Conservation (phyloP, 2,113 vertebrate species). For the Crotophaga sulcirostris region DNA sequence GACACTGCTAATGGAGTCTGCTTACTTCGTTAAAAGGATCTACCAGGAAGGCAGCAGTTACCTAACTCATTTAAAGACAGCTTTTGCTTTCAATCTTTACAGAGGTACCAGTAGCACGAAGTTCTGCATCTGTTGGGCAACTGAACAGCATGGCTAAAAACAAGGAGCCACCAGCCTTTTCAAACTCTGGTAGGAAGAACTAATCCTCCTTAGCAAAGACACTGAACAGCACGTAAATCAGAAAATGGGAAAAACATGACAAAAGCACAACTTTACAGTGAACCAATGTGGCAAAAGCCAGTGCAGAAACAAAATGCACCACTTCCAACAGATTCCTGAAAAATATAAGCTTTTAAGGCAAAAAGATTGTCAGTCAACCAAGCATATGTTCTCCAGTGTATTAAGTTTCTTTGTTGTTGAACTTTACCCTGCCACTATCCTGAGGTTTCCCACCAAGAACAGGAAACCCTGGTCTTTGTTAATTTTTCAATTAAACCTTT, state of each 20-base stretch:
- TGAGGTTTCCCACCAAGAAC: not conserved
- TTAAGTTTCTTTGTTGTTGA: conserved; percentile 19
- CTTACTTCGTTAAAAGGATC: not conserved
- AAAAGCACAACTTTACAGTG: not conserved
- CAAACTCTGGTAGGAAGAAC: not conserved
- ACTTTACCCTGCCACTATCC: not conserved
- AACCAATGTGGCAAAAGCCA: not conserved
- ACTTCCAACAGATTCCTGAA: not conserved
- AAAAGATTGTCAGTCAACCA: not conserved
- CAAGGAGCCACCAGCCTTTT: not conserved
- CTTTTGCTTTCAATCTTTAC: not conserved
- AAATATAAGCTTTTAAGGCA: not conserved
- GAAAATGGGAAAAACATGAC: not conserved
- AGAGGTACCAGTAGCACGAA: not conserved
- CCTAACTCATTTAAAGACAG: conserved; percentile 1
- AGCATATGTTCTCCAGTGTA: not conserved
- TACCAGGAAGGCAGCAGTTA: conserved; percentile 6
- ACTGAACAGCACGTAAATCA: not conserved
- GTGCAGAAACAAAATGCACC: not conserved
- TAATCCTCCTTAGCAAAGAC: not conserved
- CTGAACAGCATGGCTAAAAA: not conserved
- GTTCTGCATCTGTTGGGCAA: not conserved
- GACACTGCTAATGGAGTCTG: conserved; percentile 13
- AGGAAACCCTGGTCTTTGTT: not conserved
- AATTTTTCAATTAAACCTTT: not conserved